Evolutionary conservation across 2,113 vertebrate species (phyloP).

Genomic region (Chauna torquata): DNA sequence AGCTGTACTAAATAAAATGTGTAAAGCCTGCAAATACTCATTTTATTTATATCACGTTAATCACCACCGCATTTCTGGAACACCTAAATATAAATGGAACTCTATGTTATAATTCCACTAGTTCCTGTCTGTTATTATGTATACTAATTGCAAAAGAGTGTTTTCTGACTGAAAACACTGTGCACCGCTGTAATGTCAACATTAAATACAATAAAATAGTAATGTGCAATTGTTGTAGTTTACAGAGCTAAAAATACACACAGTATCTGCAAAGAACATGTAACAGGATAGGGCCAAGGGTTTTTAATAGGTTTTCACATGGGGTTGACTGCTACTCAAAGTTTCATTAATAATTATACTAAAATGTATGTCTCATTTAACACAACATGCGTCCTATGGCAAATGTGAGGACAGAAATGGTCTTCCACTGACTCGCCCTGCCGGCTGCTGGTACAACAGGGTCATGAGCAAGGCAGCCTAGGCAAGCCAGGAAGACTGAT

Average conservation of each 20-base stretch:
- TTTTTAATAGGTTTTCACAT: background rate
- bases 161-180: constrained; percentile 7
- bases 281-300: background rate
- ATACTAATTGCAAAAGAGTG: background rate
- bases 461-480: constrained; percentile 34
- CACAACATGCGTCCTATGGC: background rate
- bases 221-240: background rate
- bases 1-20: background rate
- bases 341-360: background rate
- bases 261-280: background rate
- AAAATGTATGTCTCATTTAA: background rate
- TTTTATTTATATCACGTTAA: constrained; percentile 3
- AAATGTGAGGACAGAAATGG: background rate
- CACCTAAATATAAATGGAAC: constrained; percentile 25
- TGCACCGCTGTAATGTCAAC: background rate
- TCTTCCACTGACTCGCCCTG: background rate
- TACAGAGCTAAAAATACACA: background rate
- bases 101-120: constrained; percentile 5
- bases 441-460: background rate
- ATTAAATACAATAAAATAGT: background rate
- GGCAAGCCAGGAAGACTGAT: constrained; percentile 21
- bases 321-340: background rate
- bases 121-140: background rate
- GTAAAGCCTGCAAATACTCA: background rate
- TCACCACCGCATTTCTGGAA: background rate